Evolutionary conservation across 1,140 invertebrate species (phyloP).

Genomic region (Subanguina moxae): DNA sequence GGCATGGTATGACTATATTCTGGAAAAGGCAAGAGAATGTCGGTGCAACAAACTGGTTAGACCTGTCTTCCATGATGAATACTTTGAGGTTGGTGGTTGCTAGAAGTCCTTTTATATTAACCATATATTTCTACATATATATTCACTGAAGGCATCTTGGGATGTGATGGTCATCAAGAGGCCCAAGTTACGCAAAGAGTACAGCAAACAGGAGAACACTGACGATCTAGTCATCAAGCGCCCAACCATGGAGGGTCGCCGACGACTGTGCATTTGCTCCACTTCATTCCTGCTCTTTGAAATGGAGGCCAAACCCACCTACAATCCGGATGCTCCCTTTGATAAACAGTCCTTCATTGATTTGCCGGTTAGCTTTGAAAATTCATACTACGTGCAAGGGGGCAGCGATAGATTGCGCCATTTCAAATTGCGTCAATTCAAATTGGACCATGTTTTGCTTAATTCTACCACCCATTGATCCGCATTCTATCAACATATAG

Average conservation of each 20-base stretch:
- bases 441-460: too few species aligned
- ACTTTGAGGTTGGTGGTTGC: constrained; percentile 27
- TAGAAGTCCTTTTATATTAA: not conserved
- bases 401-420: too few species aligned
- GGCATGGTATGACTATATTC: constrained; percentile 30
- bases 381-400: not conserved
- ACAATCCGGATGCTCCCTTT: constrained; percentile 31
- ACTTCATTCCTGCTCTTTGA: constrained; percentile 21
- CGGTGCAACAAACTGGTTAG: constrained; percentile 24
- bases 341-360: constrained; percentile 21
- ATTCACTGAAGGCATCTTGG: constrained; percentile 18
- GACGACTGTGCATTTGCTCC: constrained; percentile 23
- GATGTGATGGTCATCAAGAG: constrained; percentile 21
- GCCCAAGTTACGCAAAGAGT: constrained; percentile 21
- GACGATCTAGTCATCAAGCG: constrained; percentile 17
- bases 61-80: constrained; percentile 30
- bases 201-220: constrained; percentile 6
- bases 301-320: constrained; percentile 16
- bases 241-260: constrained; percentile 12
- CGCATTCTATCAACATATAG: too few species aligned
- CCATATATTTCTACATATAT: too few species aligned
- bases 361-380: constrained; percentile 19
- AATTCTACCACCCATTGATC: too few species aligned
- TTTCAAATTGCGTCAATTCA: too few species aligned
- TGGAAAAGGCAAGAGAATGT: constrained; percentile 23